Evolutionary conservation across 1,140 invertebrate species (phyloP), one percentile per base, ranked within the genome.

Genomic region (Rhagoletis pomonella): DNA sequence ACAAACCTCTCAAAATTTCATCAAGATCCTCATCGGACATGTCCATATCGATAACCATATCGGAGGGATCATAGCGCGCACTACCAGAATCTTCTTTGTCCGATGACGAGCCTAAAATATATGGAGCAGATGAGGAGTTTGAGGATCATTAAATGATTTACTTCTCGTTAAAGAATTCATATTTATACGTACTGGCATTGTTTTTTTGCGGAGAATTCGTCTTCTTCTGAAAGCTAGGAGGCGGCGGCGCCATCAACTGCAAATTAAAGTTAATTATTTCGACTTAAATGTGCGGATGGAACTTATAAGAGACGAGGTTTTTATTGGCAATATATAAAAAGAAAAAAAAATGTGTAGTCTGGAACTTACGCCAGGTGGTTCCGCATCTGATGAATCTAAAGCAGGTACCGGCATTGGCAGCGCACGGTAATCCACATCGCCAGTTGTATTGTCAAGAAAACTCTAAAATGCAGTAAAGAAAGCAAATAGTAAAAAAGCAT

Each of bases 11-110:
- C 81, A 89, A 87, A 12, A 91, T 89, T 84, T 92, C 91, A 19
- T 93, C 92, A 29, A 92, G 58, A 81, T 96, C 96, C n/a, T 96
- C 96, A 88, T 96, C 96, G 39, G 95, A 96, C 93, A 96, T 94
- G 85, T 96, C 96, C 96, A 96, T 96, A 87, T 96, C 96, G 58
- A 96, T 94, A 7, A 95, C 94, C 91, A 95, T 96, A 89, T 95
- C 95, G 65, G 92, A 89, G 3, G 90, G 89, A 90, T 93, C 93
- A 87, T 92, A 90, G 14, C 91, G 88, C 19, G 89, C 81, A 64
- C 47, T 69, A 19, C 85, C 87, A 6, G 87, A 93, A 92, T 91
- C 92, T n/a, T 91, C 88, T 6, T 91, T 90, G 87, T 93, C 90
- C 14, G 90, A 92, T 12, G 90, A 92, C 3, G 91, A 91, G 69